A percentile compares a stretch with the other conserved stretches of the same genome.
Conservation (phyloP, 2,797 vertebrate species). For the Enoplosus armatus region DNA sequence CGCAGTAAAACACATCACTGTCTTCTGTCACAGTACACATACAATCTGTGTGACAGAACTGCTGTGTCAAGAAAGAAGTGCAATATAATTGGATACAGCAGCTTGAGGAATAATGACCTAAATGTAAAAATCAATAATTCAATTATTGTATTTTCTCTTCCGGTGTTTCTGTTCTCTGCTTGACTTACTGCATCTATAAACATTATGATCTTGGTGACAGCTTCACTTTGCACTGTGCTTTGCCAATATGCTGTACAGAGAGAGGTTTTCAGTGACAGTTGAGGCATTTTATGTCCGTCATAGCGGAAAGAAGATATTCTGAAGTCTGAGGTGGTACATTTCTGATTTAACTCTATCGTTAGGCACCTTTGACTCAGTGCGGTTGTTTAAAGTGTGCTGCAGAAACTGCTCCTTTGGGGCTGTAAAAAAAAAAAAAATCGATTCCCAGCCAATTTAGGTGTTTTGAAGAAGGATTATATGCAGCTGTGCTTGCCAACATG, state of each 20-base stretch:
- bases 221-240: not conserved
- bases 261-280: not conserved
- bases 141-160: not conserved
- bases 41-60: constrained; percentile 1
- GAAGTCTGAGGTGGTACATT: not conserved
- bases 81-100: not conserved
- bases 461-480: not conserved
- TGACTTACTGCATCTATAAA: not conserved
- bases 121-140: constrained; percentile 10
- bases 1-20: constrained; percentile 3
- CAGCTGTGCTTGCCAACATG: not conserved
- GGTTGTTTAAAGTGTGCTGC: not conserved
- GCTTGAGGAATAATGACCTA: not conserved
- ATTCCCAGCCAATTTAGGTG: not conserved
- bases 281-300: not conserved
- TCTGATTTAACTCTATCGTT: not conserved
- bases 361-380: not conserved
- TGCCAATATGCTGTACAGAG: not conserved
- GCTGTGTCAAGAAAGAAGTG: not conserved
- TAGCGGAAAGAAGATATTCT: not conserved
- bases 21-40: not conserved
- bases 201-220: not conserved
- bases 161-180: not conserved
- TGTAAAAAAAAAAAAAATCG: not conserved
- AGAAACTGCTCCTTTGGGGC: not conserved